These are phyloP conservation scores for Antidorcas marsupialis DNA, from an alignment of 2,113 vertebrate species.

Conservation along the genomic window DNA sequence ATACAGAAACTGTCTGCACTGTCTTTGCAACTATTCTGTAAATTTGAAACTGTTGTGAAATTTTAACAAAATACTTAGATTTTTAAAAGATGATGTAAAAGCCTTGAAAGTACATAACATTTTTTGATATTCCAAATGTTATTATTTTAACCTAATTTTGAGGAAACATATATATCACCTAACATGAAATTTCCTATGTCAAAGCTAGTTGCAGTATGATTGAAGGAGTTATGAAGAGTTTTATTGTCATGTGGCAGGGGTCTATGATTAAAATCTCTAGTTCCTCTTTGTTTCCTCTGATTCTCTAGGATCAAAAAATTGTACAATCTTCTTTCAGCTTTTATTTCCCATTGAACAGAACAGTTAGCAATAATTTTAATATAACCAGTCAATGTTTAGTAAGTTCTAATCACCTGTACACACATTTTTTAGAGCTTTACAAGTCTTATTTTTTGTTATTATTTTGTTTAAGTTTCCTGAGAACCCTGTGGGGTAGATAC, in stretches of 20 bases:
- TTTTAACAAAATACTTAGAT: not conserved
- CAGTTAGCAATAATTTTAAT: not conserved
- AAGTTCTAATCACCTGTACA: not conserved
- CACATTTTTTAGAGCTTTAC: not conserved
- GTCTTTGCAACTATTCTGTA: not conserved
- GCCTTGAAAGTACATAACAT: not conserved
- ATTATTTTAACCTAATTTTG: not conserved
- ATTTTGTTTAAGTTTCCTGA: not conserved
- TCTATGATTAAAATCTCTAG: not conserved
- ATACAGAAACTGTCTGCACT: not conserved
- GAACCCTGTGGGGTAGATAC: not conserved
- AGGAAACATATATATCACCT: not conserved
- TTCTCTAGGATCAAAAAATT: not conserved
- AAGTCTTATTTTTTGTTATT: not conserved
- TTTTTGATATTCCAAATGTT: not conserved
- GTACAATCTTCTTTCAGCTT: not conserved
- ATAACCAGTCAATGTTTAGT: not conserved
- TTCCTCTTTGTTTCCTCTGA: not conserved
- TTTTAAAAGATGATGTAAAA: not conserved
- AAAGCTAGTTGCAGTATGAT: not conserved
- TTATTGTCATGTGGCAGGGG: not conserved
- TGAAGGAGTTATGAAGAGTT: not conserved
- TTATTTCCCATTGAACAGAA: not conserved
- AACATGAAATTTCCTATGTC: not conserved
- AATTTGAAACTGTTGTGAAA: not conserved